phyloP scores from a whole-genome alignment of 2,888 invertebrate genomes.

The Podabrus alpinus region DNA sequence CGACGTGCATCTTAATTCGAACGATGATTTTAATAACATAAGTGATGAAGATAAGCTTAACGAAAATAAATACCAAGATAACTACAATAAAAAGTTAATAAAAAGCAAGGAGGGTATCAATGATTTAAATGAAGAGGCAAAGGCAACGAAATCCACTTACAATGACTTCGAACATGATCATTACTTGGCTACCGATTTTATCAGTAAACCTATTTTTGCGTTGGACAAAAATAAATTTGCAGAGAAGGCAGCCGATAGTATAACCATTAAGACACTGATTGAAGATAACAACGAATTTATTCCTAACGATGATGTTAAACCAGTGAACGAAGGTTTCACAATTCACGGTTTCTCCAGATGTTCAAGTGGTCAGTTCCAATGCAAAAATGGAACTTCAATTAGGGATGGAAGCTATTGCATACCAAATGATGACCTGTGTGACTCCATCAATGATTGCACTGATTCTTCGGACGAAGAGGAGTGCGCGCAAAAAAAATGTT shows the following conservation, averaged over 20 bases:
- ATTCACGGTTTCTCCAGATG: slow-evolving; percentile 59
- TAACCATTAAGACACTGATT: slow-evolving; percentile 22
- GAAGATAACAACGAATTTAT: slow-evolving; percentile 38
- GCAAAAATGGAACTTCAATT: slow-evolving; percentile 61
- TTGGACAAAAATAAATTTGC: slow-evolving; percentile 30
- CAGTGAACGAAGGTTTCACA: slow-evolving; percentile 48
- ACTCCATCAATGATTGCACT: slow-evolving; percentile 64
- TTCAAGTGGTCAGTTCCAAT: slow-evolving; percentile 63
- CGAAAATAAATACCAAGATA: slow-evolving; percentile 40
- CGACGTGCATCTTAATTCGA: slow-evolving; percentile 31
- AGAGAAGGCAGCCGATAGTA: slow-evolving; percentile 5
- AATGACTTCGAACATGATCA: slow-evolving; percentile 33
- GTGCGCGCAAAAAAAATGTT: slow-evolving; percentile 62
- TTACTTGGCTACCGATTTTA: slow-evolving; percentile 32
- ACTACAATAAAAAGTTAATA: slow-evolving; percentile 8
- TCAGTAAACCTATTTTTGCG: slow-evolving; percentile 29
- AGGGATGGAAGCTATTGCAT: slow-evolving; percentile 64
- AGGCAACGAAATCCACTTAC: slow-evolving; percentile 13
- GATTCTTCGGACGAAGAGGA: slow-evolving; percentile 66
- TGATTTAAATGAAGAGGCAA: slow-evolving; percentile 16
- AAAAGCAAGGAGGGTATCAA: slow-evolving; percentile 20
- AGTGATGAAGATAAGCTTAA: slow-evolving; percentile 43
- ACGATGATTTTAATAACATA: slow-evolving; percentile 41
- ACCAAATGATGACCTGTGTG: slow-evolving; percentile 57
- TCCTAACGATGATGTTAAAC: slow-evolving; percentile 40